These are phyloP conservation scores for Amphibalanus amphitrite DNA, from an alignment of 1,140 invertebrate genomes.

Conservation along the genomic window DNA sequence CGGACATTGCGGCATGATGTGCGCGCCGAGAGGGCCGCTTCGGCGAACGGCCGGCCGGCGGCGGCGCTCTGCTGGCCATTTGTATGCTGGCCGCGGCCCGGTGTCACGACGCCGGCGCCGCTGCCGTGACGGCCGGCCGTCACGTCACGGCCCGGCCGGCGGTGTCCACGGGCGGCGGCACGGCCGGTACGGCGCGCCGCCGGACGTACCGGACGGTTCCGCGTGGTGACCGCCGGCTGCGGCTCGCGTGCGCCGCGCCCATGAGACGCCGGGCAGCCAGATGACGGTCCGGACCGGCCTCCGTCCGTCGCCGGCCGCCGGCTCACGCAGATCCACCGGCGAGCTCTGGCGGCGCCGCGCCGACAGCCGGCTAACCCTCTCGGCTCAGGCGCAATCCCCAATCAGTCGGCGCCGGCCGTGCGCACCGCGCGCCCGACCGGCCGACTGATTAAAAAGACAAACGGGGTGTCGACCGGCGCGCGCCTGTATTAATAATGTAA, in stretches of 20 bases:
- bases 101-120: neutral
- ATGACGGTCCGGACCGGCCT: too few species aligned
- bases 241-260: too few species aligned
- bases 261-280: too few species aligned
- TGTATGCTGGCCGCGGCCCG: neutral
- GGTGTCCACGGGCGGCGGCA: neutral
- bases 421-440: too few species aligned
- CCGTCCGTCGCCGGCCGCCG: too few species aligned
- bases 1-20: neutral
- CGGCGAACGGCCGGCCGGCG: neutral
- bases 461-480: neutral
- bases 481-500: neutral
- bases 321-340: neutral
- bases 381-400: neutral
- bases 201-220: neutral
- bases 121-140: neutral
- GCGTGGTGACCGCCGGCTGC: neutral
- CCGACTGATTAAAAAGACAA: neutral
- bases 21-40: neutral
- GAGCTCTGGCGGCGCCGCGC: too few species aligned
- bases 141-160: neutral
- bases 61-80: neutral
- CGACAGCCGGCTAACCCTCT: neutral
- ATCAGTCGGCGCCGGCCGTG: neutral
- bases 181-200: too few species aligned